A percentile compares a stretch with the other conserved stretches of the same genome.
phyloP scores from a whole-genome alignment of 2,888 invertebrate species.

The Drosophila paracracens region DNA sequence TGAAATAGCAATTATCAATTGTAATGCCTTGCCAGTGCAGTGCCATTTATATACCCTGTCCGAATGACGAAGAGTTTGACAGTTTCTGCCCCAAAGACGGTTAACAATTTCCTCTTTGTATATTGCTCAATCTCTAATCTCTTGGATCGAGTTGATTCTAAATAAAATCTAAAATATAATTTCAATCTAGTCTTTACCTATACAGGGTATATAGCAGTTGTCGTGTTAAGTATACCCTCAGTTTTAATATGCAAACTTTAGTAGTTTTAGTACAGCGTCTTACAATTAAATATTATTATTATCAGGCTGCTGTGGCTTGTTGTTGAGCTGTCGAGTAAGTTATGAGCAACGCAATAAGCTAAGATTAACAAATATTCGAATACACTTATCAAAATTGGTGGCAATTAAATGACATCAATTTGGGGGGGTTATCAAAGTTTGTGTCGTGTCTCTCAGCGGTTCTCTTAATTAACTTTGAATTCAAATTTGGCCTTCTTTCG shows the following conservation, averaged over 20 bases:
- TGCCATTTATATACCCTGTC: slow-evolving; percentile 18
- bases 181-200: not conserved
- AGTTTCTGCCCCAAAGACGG: not conserved
- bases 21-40: slow-evolving; percentile 1
- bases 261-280: slow-evolving; percentile 5
- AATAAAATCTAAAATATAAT: not conserved
- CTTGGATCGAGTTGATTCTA: not conserved
- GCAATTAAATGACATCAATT: slow-evolving; percentile 4
- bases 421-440: slow-evolving; percentile 8
- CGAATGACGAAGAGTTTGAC: not conserved
- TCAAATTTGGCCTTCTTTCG: not conserved
- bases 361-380: slow-evolving; percentile 9
- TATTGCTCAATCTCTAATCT: not conserved
- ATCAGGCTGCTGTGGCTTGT: slow-evolving; percentile 14
- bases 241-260: slow-evolving; percentile 15
- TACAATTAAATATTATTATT: slow-evolving; percentile 26
- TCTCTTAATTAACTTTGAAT: slow-evolving; percentile 33
- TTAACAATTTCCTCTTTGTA: not conserved
- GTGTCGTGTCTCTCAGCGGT: not conserved
- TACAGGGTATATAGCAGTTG: not conserved
- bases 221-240: not conserved
- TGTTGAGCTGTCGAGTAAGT: slow-evolving; percentile 15
- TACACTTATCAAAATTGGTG: not conserved
- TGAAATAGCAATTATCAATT: slow-evolving; percentile 29
- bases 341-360: not conserved